Evolutionary conservation across 2,797 vertebrate genomes (phyloP).

Genomic region (Passerculus sandwichensis): DNA sequence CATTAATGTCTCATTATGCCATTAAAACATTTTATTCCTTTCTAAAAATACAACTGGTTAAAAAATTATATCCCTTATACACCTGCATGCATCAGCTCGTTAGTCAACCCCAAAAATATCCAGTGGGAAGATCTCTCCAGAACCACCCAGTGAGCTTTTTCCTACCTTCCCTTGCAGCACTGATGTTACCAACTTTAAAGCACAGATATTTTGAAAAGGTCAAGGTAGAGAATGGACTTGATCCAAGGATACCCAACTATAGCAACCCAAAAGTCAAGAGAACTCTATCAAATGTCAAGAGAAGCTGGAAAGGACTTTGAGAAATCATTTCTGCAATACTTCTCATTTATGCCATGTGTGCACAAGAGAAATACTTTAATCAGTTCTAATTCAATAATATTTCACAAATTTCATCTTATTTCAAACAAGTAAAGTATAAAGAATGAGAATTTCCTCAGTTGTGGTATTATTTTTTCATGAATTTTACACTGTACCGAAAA

Average conservation of each 20-base stretch:
- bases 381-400: neutral
- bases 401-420: neutral
- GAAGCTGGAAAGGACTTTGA: neutral
- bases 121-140: neutral
- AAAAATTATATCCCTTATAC: neutral
- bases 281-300: constrained; percentile 43
- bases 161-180: neutral
- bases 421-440: neutral
- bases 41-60: constrained; percentile 35
- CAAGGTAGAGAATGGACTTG: neutral
- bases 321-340: neutral
- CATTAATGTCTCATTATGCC: constrained; percentile 2
- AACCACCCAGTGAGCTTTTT: neutral
- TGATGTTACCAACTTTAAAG: neutral
- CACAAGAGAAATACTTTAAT: neutral
- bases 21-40: constrained; percentile 27
- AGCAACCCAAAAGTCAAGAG: constrained; percentile 45
- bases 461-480: neutral
- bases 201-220: constrained; percentile 25
- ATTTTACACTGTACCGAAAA: neutral
- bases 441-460: neutral
- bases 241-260: neutral
- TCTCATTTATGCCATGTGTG: neutral
- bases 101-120: neutral
- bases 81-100: neutral